Conservation (phyloP, 2,888 invertebrate genomes). For the Xanthia icteritia region DNA sequence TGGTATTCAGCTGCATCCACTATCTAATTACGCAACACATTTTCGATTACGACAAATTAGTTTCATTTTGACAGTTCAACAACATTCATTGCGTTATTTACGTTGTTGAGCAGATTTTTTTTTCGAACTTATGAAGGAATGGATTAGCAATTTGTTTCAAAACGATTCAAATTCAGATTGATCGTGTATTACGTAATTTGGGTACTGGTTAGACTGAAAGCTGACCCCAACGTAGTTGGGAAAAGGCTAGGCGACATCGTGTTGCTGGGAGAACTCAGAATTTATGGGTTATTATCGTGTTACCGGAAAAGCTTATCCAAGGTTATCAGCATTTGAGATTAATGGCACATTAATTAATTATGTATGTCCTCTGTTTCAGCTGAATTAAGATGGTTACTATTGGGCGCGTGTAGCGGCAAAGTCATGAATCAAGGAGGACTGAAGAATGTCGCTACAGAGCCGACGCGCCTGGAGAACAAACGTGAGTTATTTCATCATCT, state of each 20-base stretch:
- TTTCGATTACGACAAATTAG: too few species aligned
- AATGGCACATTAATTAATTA: neutral
- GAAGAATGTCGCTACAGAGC: constrained; percentile 89
- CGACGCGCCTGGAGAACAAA: constrained; percentile 84
- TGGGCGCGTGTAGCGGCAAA: constrained; percentile 76
- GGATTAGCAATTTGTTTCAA: too few species aligned
- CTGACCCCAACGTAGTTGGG: neutral
- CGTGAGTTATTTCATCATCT: constrained; percentile 73
- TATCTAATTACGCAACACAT: too few species aligned
- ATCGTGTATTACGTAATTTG: too few species aligned
- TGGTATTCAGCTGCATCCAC: neutral
- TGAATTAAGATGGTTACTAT: constrained; percentile 82
- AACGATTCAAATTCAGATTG: too few species aligned
- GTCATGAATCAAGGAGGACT: constrained; percentile 82
- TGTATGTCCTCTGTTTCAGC: constrained; percentile 69
- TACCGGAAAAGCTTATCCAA: neutral
- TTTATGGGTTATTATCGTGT: neutral
- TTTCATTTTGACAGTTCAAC: too few species aligned
- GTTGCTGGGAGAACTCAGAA: neutral
- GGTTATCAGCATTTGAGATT: neutral
- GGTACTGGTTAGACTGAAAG: neutral
- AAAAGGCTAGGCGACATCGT: neutral
- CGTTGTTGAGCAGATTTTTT: too few species aligned
- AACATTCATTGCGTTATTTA: too few species aligned
- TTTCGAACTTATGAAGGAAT: too few species aligned